Percentiles rank a stretch among this genome's conserved stretches.
These are phyloP conservation scores for Hucho hucho DNA, from an alignment of 2,113 vertebrate species.

Conservation along the genomic window DNA sequence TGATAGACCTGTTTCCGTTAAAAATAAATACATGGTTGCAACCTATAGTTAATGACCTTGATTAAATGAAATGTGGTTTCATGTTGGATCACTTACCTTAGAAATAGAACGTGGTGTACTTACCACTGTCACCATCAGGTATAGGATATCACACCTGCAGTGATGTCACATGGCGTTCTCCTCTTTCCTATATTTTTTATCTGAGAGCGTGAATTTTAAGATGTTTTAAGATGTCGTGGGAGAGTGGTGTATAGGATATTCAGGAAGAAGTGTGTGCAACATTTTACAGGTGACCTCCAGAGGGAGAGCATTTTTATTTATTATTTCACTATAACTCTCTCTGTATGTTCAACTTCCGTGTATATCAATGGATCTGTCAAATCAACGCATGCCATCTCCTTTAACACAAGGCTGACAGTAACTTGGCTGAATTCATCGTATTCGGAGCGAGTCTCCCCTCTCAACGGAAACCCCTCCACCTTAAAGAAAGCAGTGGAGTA, in stretches of 20 bases:
- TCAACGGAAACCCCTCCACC: conserved; percentile 16
- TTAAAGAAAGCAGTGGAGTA: conserved; percentile 42
- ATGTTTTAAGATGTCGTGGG: neutral
- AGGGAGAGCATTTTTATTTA: neutral
- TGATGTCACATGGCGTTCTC: too few species aligned
- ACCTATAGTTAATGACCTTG: neutral
- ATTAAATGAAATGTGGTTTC: neutral
- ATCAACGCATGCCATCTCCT: neutral
- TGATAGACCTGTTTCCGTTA: neutral
- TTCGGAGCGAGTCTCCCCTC: neutral
- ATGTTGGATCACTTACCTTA: too few species aligned
- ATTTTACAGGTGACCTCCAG: neutral
- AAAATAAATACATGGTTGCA: neutral
- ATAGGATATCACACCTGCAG: too few species aligned
- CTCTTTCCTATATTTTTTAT: too few species aligned
- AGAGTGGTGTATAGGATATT: neutral
- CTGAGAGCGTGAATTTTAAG: neutral
- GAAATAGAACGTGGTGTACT: too few species aligned
- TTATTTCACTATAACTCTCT: neutral
- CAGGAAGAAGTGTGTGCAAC: neutral
- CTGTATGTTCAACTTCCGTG: too few species aligned
- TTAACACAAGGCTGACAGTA: neutral
- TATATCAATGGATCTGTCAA: neutral
- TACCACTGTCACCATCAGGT: too few species aligned
- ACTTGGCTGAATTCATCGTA: neutral